These are phyloP conservation scores for Onychostruthus taczanowskii DNA, from an alignment of 2,113 vertebrate species.

Conservation along the genomic window DNA sequence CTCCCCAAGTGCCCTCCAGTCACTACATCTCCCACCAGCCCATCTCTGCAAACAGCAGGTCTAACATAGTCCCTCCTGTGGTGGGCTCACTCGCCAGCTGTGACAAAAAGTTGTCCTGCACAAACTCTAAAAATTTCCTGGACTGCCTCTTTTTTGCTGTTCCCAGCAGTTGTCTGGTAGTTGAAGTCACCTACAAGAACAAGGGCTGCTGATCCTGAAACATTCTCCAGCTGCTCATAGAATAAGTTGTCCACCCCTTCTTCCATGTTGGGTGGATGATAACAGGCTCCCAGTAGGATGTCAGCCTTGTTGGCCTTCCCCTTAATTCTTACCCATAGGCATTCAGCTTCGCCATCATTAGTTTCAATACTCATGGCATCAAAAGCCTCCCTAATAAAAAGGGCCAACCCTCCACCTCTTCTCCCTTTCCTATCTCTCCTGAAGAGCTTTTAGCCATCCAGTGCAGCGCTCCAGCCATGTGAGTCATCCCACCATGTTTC, in stretches of 20 bases:
- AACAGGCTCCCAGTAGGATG: not conserved
- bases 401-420: not conserved
- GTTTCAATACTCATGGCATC: not conserved
- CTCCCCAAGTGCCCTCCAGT: not conserved
- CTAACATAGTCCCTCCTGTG: not conserved
- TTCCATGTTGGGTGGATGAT: accelerated
- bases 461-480: not conserved
- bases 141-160: not conserved
- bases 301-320: not conserved
- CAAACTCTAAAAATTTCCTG: not conserved
- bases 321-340: not conserved
- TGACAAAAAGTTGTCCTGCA: not conserved
- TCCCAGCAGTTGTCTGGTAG: not conserved
- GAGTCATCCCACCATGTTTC: not conserved
- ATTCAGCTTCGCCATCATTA: not conserved
- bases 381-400: not conserved
- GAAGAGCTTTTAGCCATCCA: not conserved
- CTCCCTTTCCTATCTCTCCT: not conserved
- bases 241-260: not conserved
- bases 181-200: not conserved
- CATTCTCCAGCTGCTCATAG: not conserved
- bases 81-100: not conserved
- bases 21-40: not conserved
- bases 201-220: not conserved
- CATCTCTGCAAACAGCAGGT: not conserved